Evolutionary conservation across 2,888 invertebrate species (phyloP).

Genomic region (Orchesellides sinensis): DNA sequence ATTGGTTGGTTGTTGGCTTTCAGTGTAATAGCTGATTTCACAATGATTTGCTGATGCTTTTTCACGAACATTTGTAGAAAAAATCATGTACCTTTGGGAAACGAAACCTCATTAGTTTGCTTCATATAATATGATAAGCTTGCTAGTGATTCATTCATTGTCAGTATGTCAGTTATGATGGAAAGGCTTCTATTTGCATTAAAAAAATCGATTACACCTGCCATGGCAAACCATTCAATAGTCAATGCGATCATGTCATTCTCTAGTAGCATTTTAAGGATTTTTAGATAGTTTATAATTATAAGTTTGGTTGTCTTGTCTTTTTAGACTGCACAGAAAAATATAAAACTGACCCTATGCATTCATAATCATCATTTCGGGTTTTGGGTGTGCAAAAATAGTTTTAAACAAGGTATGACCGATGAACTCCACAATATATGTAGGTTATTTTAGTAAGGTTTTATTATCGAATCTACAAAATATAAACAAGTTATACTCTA

Average conservation of each 20-base stretch:
- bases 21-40: too few species aligned
- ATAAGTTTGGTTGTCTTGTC: background rate
- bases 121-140: too few species aligned
- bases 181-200: too few species aligned
- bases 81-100: too few species aligned
- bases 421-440: background rate
- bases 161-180: too few species aligned
- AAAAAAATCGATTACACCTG: constrained; percentile 33
- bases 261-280: background rate
- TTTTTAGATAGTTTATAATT: constrained; percentile 16
- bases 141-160: too few species aligned
- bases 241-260: constrained; percentile 66
- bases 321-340: constrained; percentile 16
- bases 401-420: background rate
- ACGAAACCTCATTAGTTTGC: too few species aligned
- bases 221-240: constrained; percentile 60
- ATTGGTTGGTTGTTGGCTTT: too few species aligned
- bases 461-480: too few species aligned
- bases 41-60: background rate
- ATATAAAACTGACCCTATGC: constrained; percentile 17
- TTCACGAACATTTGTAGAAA: constrained; percentile 1
- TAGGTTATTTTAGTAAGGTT: too few species aligned
- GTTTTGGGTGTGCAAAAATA: constrained; percentile 18
- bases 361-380: constrained; percentile 38
- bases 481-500: background rate